Conservation (phyloP, 2,113 vertebrate species). For the Stercorarius parasiticus region DNA sequence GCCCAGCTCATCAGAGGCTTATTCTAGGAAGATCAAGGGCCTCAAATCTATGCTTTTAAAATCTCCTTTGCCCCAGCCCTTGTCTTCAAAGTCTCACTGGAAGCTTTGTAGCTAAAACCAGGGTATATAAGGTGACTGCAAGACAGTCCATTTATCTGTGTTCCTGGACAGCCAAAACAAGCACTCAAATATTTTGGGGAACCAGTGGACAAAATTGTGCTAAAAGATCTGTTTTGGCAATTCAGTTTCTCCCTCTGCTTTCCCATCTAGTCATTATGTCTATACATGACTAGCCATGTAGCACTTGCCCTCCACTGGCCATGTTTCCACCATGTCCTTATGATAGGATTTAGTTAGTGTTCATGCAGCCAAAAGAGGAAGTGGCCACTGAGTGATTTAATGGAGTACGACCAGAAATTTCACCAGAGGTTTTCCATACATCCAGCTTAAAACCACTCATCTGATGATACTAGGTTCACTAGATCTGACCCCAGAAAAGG, state of each 20-base stretch:
- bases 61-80: slow-evolving; percentile 20
- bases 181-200: background rate
- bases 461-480: background rate
- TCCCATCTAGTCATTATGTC: background rate
- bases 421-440: background rate
- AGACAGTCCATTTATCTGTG: background rate
- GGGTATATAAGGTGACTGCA: background rate
- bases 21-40: slow-evolving; percentile 46
- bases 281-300: background rate
- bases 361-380: background rate
- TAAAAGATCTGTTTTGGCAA: background rate
- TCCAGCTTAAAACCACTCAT: background rate
- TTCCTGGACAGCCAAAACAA: background rate
- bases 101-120: slow-evolving; percentile 22
- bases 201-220: background rate
- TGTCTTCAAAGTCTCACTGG: slow-evolving; percentile 4
- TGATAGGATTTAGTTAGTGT: background rate
- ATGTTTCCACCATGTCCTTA: background rate
- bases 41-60: slow-evolving; percentile 42
- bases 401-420: background rate
- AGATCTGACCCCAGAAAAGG: background rate
- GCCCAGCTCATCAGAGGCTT: slow-evolving; percentile 14
- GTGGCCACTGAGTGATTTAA: background rate
- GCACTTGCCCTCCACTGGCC: background rate
- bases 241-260: background rate